Conservation (phyloP, 1,140 invertebrate species). For the Zeugodacus cucurbitae region DNA sequence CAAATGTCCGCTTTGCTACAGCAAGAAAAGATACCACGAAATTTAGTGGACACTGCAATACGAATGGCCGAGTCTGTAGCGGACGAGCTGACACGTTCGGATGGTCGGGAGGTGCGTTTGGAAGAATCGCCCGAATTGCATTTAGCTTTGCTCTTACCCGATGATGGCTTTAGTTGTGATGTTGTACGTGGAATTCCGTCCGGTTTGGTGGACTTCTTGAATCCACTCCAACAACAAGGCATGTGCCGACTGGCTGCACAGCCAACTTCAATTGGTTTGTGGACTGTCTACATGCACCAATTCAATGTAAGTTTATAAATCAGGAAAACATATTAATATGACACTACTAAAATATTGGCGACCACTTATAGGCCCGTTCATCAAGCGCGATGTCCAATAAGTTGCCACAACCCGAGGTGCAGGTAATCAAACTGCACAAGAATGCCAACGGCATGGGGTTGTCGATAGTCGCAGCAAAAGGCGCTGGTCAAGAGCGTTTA, state of each 20-base stretch:
- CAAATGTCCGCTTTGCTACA: constrained; percentile 89
- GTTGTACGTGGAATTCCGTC: constrained; percentile 91
- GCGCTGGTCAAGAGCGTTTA: constrained; percentile 75
- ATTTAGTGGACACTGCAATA: constrained; percentile 72
- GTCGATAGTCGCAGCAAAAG: constrained; percentile 93
- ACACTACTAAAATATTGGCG: not conserved
- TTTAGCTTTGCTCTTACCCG: constrained; percentile 91
- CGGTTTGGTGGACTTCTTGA: constrained; percentile 92
- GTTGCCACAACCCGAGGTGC: constrained; percentile 73
- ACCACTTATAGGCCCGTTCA: constrained; percentile 69
- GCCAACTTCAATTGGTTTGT: constrained; percentile 88
- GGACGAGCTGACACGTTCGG: constrained; percentile 89
- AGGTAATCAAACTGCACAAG: constrained; percentile 91
- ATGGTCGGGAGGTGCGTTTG: constrained; percentile 83
- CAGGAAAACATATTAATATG: not conserved
- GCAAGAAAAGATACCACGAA: constrained; percentile 73
- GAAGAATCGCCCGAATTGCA: constrained; percentile 90
- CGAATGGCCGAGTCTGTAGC: constrained; percentile 92
- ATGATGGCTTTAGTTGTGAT: constrained; percentile 98
- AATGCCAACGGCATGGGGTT: constrained; percentile 92
- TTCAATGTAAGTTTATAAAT: constrained; percentile 66
- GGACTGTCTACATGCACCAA: constrained; percentile 93
- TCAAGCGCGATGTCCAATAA: constrained; percentile 69
- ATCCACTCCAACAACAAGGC: constrained; percentile 85
- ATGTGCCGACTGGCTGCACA: constrained; percentile 90